phyloP scores from a whole-genome alignment of 2,113 vertebrate species.

The Scartelaos histophorus region DNA sequence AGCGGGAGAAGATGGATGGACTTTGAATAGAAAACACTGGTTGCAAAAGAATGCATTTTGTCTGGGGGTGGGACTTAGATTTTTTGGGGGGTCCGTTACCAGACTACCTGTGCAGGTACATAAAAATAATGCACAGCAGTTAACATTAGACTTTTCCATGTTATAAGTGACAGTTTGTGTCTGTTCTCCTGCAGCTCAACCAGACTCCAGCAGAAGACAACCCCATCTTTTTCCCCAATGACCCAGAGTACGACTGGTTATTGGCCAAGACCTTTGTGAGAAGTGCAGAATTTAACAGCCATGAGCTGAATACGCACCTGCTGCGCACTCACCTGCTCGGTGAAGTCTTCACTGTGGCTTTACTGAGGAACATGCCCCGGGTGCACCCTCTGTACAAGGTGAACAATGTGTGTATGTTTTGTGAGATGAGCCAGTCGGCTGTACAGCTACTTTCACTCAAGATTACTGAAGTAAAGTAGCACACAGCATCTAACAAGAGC shows the following conservation, averaged over 20 bases:
- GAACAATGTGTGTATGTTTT: neutral
- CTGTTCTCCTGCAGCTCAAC: constrained; percentile 47
- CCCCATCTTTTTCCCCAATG: constrained; percentile 76
- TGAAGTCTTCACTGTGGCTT: constrained; percentile 76
- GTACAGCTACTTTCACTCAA: neutral
- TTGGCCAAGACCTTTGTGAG: constrained; percentile 78
- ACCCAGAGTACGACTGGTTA: constrained; percentile 75
- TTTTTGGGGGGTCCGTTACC: too few species aligned
- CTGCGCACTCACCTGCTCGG: constrained; percentile 78
- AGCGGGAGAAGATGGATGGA: too few species aligned
- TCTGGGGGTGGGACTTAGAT: too few species aligned
- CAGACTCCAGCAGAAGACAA: constrained; percentile 61
- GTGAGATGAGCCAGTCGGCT: neutral
- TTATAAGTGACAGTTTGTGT: neutral
- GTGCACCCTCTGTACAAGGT: constrained; percentile 81
- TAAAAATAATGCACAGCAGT: too few species aligned
- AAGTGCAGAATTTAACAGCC: constrained; percentile 73
- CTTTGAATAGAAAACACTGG: too few species aligned
- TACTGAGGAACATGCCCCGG: constrained; percentile 74
- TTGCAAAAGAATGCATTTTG: too few species aligned
- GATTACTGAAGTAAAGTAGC: neutral
- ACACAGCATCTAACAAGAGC: neutral
- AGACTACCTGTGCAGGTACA: too few species aligned
- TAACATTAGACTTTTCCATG: too few species aligned
- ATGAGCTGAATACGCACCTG: constrained; percentile 74